Conservation (phyloP, 2,888 invertebrate species). For the Scelioninae gen. 2 region DNA sequence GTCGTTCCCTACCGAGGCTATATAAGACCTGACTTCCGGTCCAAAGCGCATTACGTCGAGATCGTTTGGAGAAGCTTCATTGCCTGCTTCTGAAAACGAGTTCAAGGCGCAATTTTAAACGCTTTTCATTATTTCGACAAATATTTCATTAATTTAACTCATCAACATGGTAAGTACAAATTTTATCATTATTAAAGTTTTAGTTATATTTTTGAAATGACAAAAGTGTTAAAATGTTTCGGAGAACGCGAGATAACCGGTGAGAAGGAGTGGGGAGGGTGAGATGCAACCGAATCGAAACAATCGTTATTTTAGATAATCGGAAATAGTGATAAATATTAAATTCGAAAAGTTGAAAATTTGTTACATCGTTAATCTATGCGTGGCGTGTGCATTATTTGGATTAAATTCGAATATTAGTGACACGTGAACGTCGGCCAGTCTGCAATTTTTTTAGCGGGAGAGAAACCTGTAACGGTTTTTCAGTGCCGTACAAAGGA, state of each 20-base stretch:
- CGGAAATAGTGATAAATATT: neutral
- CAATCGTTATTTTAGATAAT: too few species aligned
- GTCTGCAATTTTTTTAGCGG: slow-evolving; percentile 31
- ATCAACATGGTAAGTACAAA: slow-evolving; percentile 49
- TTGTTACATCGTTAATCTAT: too few species aligned
- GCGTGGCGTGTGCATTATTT: too few species aligned
- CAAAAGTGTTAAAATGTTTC: neutral
- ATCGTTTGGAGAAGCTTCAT: slow-evolving; percentile 58
- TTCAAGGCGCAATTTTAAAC: slow-evolving; percentile 12
- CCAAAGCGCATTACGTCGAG: slow-evolving; percentile 34
- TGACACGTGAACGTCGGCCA: slow-evolving; percentile 8
- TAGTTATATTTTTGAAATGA: neutral
- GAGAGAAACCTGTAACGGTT: slow-evolving; percentile 30
- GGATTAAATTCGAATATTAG: neutral
- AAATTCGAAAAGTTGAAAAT: too few species aligned
- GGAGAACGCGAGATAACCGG: too few species aligned
- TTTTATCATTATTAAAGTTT: neutral
- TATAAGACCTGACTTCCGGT: slow-evolving; percentile 40
- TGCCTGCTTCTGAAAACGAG: slow-evolving; percentile 55
- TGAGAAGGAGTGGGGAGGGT: too few species aligned
- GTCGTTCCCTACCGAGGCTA: slow-evolving; percentile 44
- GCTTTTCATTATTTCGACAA: slow-evolving; percentile 12
- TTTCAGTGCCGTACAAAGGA: slow-evolving; percentile 26
- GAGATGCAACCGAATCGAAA: too few species aligned
- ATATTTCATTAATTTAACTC: slow-evolving; percentile 23